These are phyloP conservation scores for Ceriagrion tenellum DNA, from an alignment of 2,888 invertebrate species.

Conservation along the genomic window DNA sequence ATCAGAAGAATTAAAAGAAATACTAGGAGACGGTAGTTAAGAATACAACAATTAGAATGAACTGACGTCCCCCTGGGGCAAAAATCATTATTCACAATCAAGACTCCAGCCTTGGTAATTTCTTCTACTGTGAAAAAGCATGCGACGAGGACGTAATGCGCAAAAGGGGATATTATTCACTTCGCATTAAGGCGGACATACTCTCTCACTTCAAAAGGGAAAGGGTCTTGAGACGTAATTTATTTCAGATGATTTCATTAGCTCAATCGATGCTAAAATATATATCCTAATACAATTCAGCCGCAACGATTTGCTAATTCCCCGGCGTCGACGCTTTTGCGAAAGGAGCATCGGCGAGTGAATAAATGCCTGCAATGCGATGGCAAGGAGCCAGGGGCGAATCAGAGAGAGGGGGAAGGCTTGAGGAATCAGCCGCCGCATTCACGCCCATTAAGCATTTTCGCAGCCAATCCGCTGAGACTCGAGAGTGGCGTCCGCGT, in stretches of 20 bases:
- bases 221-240: background rate
- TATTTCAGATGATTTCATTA: constrained; percentile 34
- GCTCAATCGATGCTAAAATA: constrained; percentile 16
- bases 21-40: no score
- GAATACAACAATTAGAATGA: no score
- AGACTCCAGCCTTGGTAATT: no score
- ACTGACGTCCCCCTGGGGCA: no score
- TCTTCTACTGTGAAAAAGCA: background rate
- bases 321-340: background rate
- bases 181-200: background rate
- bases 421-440: background rate
- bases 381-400: constrained; percentile 1
- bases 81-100: no score
- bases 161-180: background rate
- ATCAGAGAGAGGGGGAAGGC: background rate
- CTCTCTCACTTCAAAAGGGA: background rate
- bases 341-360: background rate
- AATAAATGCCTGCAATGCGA: background rate
- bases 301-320: background rate
- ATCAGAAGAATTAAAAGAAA: no score
- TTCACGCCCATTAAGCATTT: constrained; percentile 56
- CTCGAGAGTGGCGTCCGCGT: constrained; percentile 20
- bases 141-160: background rate
- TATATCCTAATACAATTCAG: background rate
- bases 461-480: constrained; percentile 25